Percentiles rank a stretch among this genome's conserved stretches.
phyloP scores from a whole-genome alignment of 2,888 invertebrate species.

The Ornithoptera priamus region DNA sequence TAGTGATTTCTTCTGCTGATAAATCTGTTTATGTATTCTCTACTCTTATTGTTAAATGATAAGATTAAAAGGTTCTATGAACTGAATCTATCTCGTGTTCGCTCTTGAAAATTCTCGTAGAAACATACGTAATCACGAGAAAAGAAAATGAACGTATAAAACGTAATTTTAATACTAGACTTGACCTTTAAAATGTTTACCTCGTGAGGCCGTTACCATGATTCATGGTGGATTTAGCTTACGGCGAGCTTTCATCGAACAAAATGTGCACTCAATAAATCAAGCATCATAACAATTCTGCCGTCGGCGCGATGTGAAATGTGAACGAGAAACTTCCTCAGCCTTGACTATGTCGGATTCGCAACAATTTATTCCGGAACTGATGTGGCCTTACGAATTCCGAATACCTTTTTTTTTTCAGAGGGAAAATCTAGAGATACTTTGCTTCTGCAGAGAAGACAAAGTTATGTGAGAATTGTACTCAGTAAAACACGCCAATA shows the following conservation, averaged over 20 bases:
- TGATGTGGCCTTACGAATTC: too few relatives aligned
- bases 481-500: too few relatives aligned
- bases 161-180: constrained; percentile 16
- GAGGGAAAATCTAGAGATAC: too few relatives aligned
- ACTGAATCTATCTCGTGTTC: too few relatives aligned
- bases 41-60: too few relatives aligned
- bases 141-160: constrained; percentile 1
- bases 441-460: too few relatives aligned
- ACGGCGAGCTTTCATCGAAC: constrained; percentile 49
- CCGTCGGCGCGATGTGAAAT: constrained; percentile 48
- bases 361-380: constrained; percentile 29
- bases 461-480: too few relatives aligned
- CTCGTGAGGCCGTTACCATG: constrained; percentile 49
- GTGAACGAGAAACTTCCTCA: constrained; percentile 46
- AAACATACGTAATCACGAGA: constrained; percentile 1
- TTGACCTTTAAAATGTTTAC: constrained; percentile 56
- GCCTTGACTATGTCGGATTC: constrained; percentile 26
- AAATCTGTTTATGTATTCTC: too few relatives aligned
- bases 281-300: constrained; percentile 62
- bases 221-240: constrained; percentile 54
- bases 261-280: constrained; percentile 65
- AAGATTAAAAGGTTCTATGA: too few relatives aligned
- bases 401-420: too few relatives aligned
- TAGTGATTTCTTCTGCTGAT: too few relatives aligned
- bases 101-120: too few relatives aligned